phyloP scores from a whole-genome alignment of 2,113 vertebrate genomes.

The Cephalopterus ornatus region DNA sequence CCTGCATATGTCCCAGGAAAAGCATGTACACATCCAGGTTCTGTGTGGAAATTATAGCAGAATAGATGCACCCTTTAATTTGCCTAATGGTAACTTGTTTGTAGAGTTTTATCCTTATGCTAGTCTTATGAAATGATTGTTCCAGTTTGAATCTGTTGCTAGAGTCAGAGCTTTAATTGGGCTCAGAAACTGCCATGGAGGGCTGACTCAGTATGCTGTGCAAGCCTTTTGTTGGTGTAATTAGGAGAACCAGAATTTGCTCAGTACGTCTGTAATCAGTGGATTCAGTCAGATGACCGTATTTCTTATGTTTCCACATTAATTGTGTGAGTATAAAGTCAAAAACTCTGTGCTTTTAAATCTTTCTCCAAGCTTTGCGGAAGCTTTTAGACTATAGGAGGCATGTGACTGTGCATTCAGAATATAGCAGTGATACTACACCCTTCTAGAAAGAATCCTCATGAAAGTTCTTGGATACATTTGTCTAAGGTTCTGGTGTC shows the following conservation, averaged over 20 bases:
- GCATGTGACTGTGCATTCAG: neutral
- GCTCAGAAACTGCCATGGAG: neutral
- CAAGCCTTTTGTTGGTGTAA: neutral
- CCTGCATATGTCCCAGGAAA: neutral
- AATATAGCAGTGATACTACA: neutral
- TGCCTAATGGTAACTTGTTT: neutral
- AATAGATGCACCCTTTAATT: neutral
- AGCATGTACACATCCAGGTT: neutral
- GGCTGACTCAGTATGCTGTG: neutral
- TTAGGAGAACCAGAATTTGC: neutral
- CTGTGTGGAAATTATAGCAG: neutral
- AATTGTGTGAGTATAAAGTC: neutral
- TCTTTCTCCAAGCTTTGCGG: neutral
- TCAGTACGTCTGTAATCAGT: neutral
- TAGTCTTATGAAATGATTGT: neutral
- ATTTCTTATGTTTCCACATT: neutral
- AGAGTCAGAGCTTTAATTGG: neutral
- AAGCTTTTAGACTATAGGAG: neutral
- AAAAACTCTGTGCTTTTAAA: neutral
- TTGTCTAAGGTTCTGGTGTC: neutral
- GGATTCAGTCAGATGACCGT: neutral
- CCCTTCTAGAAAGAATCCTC: neutral
- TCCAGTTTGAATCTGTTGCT: neutral
- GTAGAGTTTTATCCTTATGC: neutral
- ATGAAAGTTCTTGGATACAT: neutral